A percentile compares a stretch with the other conserved stretches of the same genome.
phyloP scores from a whole-genome alignment of 2,888 invertebrate species.

The Drosophila greeni region DNA sequence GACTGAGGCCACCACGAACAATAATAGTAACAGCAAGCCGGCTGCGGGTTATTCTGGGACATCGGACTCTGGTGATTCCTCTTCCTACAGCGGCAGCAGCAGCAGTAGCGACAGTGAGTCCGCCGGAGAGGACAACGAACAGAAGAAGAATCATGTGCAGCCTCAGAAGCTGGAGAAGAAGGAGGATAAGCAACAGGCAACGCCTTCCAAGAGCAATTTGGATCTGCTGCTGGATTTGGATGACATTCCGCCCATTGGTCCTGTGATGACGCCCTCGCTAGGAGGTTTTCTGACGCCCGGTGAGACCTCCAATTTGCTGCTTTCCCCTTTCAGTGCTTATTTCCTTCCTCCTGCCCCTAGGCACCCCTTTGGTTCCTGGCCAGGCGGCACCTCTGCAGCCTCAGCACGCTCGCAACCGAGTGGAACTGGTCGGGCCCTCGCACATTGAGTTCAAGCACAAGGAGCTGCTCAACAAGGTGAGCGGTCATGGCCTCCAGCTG shows the following conservation, averaged over 20 bases:
- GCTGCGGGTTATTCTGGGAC: conserved; percentile 60
- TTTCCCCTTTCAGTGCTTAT: too few relatives aligned
- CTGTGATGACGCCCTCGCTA: conserved; percentile 87
- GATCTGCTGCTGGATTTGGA: conserved; percentile 92
- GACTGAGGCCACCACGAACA: conserved; percentile 19
- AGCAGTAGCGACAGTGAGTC: conserved; percentile 48
- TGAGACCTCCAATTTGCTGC: conserved; percentile 28
- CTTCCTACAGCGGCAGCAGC: conserved; percentile 59
- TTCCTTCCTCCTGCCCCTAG: conserved; percentile 36
- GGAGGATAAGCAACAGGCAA: conserved; percentile 9
- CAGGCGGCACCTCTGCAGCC: conserved; percentile 57
- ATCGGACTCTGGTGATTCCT: conserved; percentile 73
- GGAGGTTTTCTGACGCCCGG: conserved; percentile 88
- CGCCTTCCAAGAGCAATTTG: conserved; percentile 82
- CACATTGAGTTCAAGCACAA: conserved; percentile 82
- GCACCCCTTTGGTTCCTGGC: conserved; percentile 63
- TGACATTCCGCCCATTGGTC: conserved; percentile 84
- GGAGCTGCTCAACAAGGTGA: conserved; percentile 86
- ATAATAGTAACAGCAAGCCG: conserved; percentile 30
- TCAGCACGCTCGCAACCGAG: conserved; percentile 70
- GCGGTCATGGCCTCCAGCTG: conserved; percentile 84
- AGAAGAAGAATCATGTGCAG: conserved; percentile 16
- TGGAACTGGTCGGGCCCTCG: conserved; percentile 82
- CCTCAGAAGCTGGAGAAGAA: conserved; percentile 5
- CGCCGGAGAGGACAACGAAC: conserved; percentile 40